Evolutionary conservation across 2,113 vertebrate genomes (phyloP).

Genomic region (Steatornis caripensis): DNA sequence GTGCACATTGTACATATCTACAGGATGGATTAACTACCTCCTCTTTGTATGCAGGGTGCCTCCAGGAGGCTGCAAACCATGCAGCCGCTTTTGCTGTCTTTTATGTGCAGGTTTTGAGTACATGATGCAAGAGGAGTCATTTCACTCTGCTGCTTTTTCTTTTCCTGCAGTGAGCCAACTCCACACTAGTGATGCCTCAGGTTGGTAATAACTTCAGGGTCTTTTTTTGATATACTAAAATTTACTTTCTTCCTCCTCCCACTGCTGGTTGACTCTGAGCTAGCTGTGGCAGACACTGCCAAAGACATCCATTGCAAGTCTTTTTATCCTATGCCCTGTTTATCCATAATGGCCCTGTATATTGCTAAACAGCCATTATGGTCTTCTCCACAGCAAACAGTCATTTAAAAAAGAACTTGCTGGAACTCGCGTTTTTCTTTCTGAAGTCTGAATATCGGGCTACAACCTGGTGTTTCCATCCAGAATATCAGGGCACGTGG

Average conservation of each 20-base stretch:
- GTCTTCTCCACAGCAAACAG: not conserved
- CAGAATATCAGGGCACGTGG: not conserved
- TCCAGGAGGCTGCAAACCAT: not conserved
- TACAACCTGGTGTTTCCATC: not conserved
- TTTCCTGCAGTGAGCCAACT: not conserved
- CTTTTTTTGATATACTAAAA: not conserved
- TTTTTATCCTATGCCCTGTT: not conserved
- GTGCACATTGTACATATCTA: fast-evolving
- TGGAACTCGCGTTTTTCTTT: not conserved
- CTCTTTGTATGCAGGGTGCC: not conserved
- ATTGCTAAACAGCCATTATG: not conserved
- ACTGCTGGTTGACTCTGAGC: not conserved
- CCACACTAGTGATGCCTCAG: not conserved
- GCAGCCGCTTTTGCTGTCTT: not conserved
- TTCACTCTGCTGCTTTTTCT: not conserved
- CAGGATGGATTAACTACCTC: not conserved
- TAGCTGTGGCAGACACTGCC: not conserved
- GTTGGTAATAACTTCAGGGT: not conserved
- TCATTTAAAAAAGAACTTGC: not conserved
- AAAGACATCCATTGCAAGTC: not conserved
- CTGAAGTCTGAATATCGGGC: not conserved
- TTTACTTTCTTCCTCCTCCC: not conserved
- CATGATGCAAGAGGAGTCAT: not conserved
- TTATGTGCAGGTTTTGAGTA: not conserved
- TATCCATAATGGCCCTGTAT: not conserved